These are phyloP conservation scores for Oligia latruncula DNA, from an alignment of 2,888 invertebrate genomes.

Conservation along the genomic window DNA sequence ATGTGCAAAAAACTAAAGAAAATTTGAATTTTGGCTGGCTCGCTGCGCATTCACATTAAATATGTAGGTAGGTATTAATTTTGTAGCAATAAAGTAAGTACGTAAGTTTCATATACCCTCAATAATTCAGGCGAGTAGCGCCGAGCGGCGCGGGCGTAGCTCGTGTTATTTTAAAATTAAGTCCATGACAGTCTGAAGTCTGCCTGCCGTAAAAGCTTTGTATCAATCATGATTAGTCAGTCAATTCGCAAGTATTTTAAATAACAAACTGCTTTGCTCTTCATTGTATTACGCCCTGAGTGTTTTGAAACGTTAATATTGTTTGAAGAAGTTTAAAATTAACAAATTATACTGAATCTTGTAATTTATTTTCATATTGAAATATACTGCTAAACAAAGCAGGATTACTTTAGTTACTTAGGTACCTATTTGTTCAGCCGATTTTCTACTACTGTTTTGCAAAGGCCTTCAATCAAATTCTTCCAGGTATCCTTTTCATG, in stretches of 20 bases:
- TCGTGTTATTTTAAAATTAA: slow-evolving; percentile 5
- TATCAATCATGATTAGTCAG: slow-evolving; percentile 51
- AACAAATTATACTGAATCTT: neutral
- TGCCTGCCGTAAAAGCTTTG: slow-evolving; percentile 44
- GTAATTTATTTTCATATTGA: neutral
- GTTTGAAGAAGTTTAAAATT: neutral
- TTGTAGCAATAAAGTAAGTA: neutral
- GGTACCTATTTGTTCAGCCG: neutral
- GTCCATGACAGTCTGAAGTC: slow-evolving; percentile 24
- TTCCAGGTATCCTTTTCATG: neutral
- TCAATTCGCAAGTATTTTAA: slow-evolving; percentile 30
- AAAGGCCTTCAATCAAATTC: neutral
- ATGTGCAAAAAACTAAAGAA: too few species aligned
- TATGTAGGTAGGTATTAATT: neutral
- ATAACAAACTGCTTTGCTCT: slow-evolving; percentile 6
- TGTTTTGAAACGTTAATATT: neutral
- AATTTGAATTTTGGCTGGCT: too few species aligned
- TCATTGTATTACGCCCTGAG: neutral
- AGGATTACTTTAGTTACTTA: too few species aligned
- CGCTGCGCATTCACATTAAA: too few species aligned
- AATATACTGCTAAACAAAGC: too few species aligned
- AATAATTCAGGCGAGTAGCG: neutral
- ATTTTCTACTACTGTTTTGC: neutral
- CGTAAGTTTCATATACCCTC: neutral
- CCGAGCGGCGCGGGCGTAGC: neutral